Conservation (phyloP, 2,113 vertebrate species). For the Channa argus region DNA sequence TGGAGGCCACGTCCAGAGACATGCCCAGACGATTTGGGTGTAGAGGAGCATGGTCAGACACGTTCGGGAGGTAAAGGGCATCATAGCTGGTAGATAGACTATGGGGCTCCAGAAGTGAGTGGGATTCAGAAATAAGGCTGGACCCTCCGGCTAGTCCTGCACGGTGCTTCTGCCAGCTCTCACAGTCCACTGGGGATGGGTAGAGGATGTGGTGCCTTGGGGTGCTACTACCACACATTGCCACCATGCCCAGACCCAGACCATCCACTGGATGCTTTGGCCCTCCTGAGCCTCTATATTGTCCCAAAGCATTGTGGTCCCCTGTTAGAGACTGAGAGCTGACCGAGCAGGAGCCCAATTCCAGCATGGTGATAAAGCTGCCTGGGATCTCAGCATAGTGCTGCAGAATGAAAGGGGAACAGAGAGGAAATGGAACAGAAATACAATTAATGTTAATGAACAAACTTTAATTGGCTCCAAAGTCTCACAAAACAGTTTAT, state of each 20-base stretch:
- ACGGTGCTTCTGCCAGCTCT: slow-evolving; percentile 89
- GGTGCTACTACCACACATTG: slow-evolving; percentile 52
- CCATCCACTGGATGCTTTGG: slow-evolving; percentile 63
- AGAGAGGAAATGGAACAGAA: background rate
- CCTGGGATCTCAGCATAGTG: slow-evolving; percentile 87
- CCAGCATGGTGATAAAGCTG: slow-evolving; percentile 86
- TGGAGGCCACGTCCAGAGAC: slow-evolving; percentile 76
- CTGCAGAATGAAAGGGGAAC: slow-evolving; percentile 71
- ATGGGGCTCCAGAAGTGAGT: slow-evolving; percentile 84
- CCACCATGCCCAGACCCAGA: slow-evolving; percentile 54
- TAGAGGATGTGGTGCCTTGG: slow-evolving; percentile 81
- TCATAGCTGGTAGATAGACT: slow-evolving; percentile 85
- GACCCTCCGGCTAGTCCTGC: slow-evolving; percentile 79
- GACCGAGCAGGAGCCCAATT: slow-evolving; percentile 86
- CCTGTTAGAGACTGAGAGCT: slow-evolving; percentile 83
- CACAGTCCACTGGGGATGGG: slow-evolving; percentile 81
- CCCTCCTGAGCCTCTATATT: slow-evolving; percentile 25
- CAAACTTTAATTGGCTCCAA: too few species aligned
- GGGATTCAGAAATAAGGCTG: slow-evolving; percentile 68
- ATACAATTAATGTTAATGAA: background rate
- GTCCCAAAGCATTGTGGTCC: slow-evolving; percentile 75
- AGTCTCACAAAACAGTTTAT: too few species aligned
- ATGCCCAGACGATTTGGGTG: slow-evolving; percentile 72
- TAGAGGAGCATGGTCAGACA: slow-evolving; percentile 47
- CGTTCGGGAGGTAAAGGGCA: slow-evolving; percentile 80